Conservation (phyloP, 2,888 invertebrate genomes). For the Plebejus argus region DNA sequence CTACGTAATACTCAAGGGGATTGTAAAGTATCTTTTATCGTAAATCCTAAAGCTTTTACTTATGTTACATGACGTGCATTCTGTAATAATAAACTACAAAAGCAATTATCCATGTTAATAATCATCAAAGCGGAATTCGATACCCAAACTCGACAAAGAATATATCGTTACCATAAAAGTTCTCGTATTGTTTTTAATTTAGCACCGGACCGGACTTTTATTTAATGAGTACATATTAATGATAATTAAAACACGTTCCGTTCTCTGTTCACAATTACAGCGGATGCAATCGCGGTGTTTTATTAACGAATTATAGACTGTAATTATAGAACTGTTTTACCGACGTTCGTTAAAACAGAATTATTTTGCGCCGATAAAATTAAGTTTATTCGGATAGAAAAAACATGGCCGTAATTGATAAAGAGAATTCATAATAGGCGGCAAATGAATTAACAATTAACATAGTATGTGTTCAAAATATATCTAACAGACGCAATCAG, state of each 20-base stretch:
- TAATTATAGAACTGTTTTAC: not conserved
- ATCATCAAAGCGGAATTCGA: not conserved
- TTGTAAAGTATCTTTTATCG: too few species aligned
- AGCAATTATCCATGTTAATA: not conserved
- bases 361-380: not conserved
- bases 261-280: slow-evolving; percentile 18
- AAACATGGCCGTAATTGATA: not conserved
- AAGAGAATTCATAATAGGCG: not conserved
- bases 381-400: slow-evolving; percentile 6
- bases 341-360: slow-evolving; percentile 4
- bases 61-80: not conserved
- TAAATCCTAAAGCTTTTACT: not conserved
- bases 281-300: not conserved
- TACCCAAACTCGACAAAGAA: not conserved
- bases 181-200: not conserved
- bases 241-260: slow-evolving; percentile 24
- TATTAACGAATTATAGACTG: slow-evolving; percentile 24
- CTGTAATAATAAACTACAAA: not conserved
- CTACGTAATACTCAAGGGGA: too few species aligned
- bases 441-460: not conserved
- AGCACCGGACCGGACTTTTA: not conserved
- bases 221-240: slow-evolving; percentile 24
- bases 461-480: too few species aligned
- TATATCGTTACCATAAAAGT: not conserved
- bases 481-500: too few species aligned